phyloP scores from a whole-genome alignment of 2,113 vertebrate genomes.

The Coracopsis vasa region DNA sequence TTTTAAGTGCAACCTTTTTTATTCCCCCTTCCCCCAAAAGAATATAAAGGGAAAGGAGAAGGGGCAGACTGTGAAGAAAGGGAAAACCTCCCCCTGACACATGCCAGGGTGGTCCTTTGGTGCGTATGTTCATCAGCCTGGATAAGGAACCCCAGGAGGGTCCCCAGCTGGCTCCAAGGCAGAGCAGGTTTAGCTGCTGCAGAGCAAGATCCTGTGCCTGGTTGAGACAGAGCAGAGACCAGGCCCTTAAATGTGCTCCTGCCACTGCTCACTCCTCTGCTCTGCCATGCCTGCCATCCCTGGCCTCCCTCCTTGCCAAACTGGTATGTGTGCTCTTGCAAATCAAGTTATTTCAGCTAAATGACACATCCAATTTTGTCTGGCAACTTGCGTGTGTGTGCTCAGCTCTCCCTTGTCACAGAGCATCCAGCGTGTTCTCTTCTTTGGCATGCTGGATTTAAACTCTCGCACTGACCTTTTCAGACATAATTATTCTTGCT shows the following conservation, averaged over 20 bases:
- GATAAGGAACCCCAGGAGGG: neutral
- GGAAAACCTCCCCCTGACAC: fast-evolving
- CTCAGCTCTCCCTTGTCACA: neutral
- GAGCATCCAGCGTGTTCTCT: fast-evolving
- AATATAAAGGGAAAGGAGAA: neutral
- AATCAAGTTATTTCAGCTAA: neutral
- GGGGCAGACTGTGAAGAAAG: neutral
- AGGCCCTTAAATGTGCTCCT: neutral
- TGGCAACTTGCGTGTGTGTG: fast-evolving
- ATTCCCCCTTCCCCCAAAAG: neutral
- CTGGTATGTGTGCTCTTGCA: neutral
- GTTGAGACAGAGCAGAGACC: fast-evolving
- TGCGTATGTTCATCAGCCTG: neutral
- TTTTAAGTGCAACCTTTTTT: neutral
- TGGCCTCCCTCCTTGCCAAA: neutral
- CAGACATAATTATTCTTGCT: constrained; percentile 5
- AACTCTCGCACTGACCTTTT: neutral
- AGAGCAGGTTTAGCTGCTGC: neutral
- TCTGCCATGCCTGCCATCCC: fast-evolving
- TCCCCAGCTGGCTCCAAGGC: neutral
- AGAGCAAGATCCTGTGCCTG: neutral
- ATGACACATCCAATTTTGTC: neutral
- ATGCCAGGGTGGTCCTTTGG: fast-evolving
- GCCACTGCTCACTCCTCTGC: fast-evolving
- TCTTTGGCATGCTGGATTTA: neutral